These are phyloP conservation scores for Tanytarsus gracilentus DNA, from an alignment of 2,888 invertebrate genomes.

Conservation along the genomic window DNA sequence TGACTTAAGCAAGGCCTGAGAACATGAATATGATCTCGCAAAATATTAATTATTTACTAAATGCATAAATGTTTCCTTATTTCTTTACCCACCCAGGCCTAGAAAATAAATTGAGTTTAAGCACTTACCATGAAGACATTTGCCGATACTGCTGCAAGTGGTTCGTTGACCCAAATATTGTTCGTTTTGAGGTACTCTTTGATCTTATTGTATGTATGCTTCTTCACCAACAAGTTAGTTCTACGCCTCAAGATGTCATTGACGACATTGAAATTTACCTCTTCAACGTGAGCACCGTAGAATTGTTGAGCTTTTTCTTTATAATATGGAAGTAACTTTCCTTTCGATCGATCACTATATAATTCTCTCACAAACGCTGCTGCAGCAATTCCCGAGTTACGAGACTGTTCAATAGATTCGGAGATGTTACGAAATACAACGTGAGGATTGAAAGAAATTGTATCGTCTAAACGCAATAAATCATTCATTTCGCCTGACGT, in stretches of 20 bases:
- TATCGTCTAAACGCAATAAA: slow-evolving; percentile 71
- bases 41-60: background rate
- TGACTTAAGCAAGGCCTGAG: slow-evolving; percentile 2
- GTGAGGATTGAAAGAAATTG: slow-evolving; percentile 85
- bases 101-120: slow-evolving; percentile 5
- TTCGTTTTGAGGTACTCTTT: slow-evolving; percentile 66
- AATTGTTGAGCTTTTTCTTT: slow-evolving; percentile 80
- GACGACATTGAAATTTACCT: slow-evolving; percentile 71
- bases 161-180: slow-evolving; percentile 61
- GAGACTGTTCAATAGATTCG: slow-evolving; percentile 61
- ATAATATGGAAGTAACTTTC: slow-evolving; percentile 74
- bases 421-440: slow-evolving; percentile 77
- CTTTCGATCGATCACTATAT: slow-evolving; percentile 71
- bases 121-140: slow-evolving; percentile 64
- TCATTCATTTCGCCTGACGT: slow-evolving; percentile 89
- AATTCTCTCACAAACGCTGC: slow-evolving; percentile 75
- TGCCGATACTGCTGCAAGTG: slow-evolving; percentile 69
- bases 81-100: no score
- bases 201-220: slow-evolving; percentile 68
- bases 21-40: background rate
- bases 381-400: slow-evolving; percentile 62
- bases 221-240: slow-evolving; percentile 69
- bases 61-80: no score
- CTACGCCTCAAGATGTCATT: slow-evolving; percentile 72
- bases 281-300: slow-evolving; percentile 78